A percentile compares a stretch with the other conserved stretches of the same genome.
phyloP scores from a whole-genome alignment of 2,888 invertebrate species.

The Xylota segnis region DNA sequence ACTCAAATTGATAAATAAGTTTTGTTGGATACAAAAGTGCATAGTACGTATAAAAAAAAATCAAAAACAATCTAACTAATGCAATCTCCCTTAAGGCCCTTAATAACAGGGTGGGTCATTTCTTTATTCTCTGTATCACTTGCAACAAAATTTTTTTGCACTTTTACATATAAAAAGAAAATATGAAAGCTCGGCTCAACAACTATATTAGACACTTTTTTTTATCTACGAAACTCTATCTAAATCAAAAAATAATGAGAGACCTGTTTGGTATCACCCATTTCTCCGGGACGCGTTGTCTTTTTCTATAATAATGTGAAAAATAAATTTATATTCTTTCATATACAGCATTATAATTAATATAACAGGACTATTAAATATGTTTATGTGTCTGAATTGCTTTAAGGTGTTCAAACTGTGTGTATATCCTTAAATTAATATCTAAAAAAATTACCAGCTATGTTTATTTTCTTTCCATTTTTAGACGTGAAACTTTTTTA shows the following conservation, averaged over 20 bases:
- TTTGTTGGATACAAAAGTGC: slow-evolving; percentile 26
- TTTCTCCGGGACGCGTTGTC: slow-evolving; percentile 90
- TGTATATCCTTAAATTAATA: slow-evolving; percentile 41
- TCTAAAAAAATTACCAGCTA: slow-evolving; percentile 13
- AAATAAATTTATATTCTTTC: slow-evolving; percentile 55
- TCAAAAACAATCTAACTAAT: slow-evolving; percentile 37
- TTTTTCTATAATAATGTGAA: slow-evolving; percentile 85
- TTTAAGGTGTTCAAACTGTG: not conserved
- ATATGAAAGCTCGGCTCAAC: slow-evolving; percentile 52
- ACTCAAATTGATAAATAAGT: not conserved
- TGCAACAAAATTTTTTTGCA: slow-evolving; percentile 45
- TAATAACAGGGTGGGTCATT: slow-evolving; percentile 68
- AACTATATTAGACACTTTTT: slow-evolving; percentile 63
- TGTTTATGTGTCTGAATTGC: not conserved
- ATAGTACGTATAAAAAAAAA: slow-evolving; percentile 19
- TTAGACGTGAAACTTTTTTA: slow-evolving; percentile 51
- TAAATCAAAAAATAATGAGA: slow-evolving; percentile 43
- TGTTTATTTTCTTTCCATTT: slow-evolving; percentile 49
- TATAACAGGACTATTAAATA: slow-evolving; percentile 9
- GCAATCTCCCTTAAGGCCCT: slow-evolving; percentile 49
- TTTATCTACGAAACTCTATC: slow-evolving; percentile 62
- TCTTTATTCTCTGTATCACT: slow-evolving; percentile 23
- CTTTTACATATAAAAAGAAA: slow-evolving; percentile 47
- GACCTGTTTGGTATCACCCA: slow-evolving; percentile 90
- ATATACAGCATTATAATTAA: not conserved